Percentiles rank a stretch among this genome's conserved stretches.
These are phyloP conservation scores for Aleiodes alternator DNA, from an alignment of 2,888 invertebrate species.

Conservation along the genomic window DNA sequence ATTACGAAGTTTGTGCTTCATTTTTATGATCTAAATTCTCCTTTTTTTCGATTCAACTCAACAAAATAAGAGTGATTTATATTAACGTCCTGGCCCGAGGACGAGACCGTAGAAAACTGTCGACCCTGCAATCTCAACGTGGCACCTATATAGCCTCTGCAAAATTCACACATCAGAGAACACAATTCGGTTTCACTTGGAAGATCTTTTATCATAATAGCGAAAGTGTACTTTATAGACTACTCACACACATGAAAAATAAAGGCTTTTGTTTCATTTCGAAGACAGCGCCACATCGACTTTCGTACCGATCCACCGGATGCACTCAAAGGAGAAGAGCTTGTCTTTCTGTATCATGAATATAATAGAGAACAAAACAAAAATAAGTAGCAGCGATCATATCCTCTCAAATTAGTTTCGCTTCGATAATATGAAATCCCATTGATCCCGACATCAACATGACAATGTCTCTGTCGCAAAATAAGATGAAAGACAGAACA, in stretches of 20 bases:
- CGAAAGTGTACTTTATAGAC: slow-evolving; percentile 46
- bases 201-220: slow-evolving; percentile 59
- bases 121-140: slow-evolving; percentile 56
- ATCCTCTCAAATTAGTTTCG: slow-evolving; percentile 37
- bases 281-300: slow-evolving; percentile 36
- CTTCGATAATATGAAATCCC: slow-evolving; percentile 17
- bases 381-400: neutral
- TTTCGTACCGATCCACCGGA: slow-evolving; percentile 68
- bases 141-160: slow-evolving; percentile 69
- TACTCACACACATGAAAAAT: slow-evolving; percentile 41
- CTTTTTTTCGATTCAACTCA: neutral
- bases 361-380: slow-evolving; percentile 15
- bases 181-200: slow-evolving; percentile 72
- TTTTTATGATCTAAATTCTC: slow-evolving; percentile 39
- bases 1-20: slow-evolving; percentile 61
- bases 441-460: neutral
- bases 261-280: slow-evolving; percentile 45
- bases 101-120: slow-evolving; percentile 64
- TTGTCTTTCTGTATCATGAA: slow-evolving; percentile 6
- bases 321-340: slow-evolving; percentile 60
- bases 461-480: slow-evolving; percentile 11
- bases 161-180: slow-evolving; percentile 70
- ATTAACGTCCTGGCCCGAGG: slow-evolving; percentile 20
- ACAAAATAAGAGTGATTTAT: neutral
- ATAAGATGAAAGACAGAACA: slow-evolving; percentile 17